Evolutionary conservation across 2,797 vertebrate species (phyloP).

Genomic region (Graptemys geographica): DNA sequence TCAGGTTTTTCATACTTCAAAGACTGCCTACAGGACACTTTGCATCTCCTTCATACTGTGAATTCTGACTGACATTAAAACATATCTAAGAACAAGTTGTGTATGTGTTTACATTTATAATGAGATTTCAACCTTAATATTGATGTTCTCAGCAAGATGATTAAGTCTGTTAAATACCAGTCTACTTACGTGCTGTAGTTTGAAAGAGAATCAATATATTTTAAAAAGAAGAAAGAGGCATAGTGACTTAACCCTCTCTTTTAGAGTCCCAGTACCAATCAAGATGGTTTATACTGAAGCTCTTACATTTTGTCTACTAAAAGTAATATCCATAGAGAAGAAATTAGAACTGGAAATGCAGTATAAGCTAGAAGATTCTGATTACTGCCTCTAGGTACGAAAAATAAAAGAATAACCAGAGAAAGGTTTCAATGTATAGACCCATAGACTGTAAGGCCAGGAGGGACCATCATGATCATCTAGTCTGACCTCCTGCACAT

Average conservation of each 20-base stretch:
- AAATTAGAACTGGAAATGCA: not conserved
- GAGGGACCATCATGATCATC: not conserved
- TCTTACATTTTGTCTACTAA: not conserved
- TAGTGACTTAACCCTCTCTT: not conserved
- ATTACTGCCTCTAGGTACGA: not conserved
- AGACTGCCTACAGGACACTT: rapidly evolving
- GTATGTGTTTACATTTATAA: not conserved
- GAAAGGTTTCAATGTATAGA: not conserved
- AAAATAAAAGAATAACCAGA: not conserved
- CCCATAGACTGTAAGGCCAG: not conserved
- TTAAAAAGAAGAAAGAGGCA: not conserved
- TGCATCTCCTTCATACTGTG: not conserved
- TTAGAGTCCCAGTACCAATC: not conserved
- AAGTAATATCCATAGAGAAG: not conserved
- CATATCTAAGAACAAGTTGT: not conserved
- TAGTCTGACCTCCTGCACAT: not conserved
- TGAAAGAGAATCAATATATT: not conserved
- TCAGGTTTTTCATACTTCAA: not conserved
- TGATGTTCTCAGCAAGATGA: not conserved
- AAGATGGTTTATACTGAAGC: not conserved
- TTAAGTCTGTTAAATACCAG: not conserved
- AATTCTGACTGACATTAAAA: not conserved
- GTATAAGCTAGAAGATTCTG: not conserved
- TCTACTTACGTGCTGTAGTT: rapidly evolving
- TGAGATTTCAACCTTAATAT: not conserved